Conservation (phyloP, 2,888 invertebrate genomes). For the Eretmocerus hayati region DNA sequence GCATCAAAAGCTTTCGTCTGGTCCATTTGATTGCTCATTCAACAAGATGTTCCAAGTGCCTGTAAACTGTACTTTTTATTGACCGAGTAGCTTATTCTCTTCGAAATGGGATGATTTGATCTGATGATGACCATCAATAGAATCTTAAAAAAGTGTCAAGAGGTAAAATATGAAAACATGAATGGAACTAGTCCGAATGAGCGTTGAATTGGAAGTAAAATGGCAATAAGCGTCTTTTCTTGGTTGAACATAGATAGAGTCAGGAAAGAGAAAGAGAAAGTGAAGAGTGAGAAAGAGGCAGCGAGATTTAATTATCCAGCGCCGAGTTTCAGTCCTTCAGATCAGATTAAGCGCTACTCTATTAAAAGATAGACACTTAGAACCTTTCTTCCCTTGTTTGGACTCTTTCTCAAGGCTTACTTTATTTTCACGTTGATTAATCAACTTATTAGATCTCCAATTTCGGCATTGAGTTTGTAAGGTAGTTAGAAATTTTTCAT, state of each 20-base stretch:
- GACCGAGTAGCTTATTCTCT: no score
- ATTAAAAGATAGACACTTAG: background rate
- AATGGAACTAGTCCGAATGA: background rate
- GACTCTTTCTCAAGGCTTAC: background rate
- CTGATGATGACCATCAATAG: no score
- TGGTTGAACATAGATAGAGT: background rate
- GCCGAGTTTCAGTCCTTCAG: constrained; percentile 1
- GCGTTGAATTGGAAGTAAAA: background rate
- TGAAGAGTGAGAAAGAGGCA: background rate
- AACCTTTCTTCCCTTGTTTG: background rate
- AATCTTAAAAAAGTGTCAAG: no score
- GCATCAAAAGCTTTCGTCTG: no score
- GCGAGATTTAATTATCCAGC: constrained; percentile 5
- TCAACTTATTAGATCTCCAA: background rate
- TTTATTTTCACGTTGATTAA: background rate
- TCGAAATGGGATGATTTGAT: no score
- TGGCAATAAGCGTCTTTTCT: background rate
- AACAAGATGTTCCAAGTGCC: no score
- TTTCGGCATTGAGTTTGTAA: background rate
- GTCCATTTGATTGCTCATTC: no score
- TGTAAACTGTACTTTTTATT: no score
- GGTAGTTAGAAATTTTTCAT: background rate
- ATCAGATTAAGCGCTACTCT: background rate
- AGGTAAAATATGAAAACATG: background rate
- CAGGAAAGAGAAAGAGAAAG: background rate